phyloP scores from a whole-genome alignment of 1,140 invertebrate genomes.

The Drosophila rufa region DNA sequence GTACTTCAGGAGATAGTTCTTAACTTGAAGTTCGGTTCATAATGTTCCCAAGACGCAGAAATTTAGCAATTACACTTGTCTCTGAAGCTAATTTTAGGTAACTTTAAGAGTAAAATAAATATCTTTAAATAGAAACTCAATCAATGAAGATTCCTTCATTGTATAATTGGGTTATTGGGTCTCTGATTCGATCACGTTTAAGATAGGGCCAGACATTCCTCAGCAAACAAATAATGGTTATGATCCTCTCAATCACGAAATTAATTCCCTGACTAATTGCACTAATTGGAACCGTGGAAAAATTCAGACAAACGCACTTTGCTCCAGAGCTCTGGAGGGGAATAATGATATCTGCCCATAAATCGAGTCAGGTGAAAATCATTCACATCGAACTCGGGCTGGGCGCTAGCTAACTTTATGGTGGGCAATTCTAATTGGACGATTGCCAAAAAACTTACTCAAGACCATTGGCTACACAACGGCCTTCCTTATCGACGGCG shows the following conservation, averaged over 20 bases:
- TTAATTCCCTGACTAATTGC: slow-evolving; percentile 40
- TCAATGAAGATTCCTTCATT: slow-evolving; percentile 3
- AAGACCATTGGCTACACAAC: slow-evolving; percentile 40
- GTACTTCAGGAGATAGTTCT: background rate
- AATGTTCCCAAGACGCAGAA: slow-evolving; percentile 17
- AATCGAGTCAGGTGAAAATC: slow-evolving; percentile 47
- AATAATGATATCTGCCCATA: slow-evolving; percentile 22
- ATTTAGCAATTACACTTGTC: slow-evolving; percentile 8
- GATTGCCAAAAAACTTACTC: slow-evolving; percentile 51
- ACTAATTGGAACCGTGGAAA: slow-evolving; percentile 38
- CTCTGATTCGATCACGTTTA: slow-evolving; percentile 41
- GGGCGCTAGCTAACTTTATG: slow-evolving; percentile 45
- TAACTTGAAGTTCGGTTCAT: background rate
- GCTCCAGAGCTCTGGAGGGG: background rate
- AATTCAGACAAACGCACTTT: slow-evolving; percentile 36
- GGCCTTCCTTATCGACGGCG: slow-evolving; percentile 44
- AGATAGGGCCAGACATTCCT: slow-evolving; percentile 44
- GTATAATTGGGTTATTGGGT: slow-evolving; percentile 15
- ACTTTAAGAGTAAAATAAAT: background rate
- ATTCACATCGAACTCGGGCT: slow-evolving; percentile 18
- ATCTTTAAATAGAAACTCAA: background rate
- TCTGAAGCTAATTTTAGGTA: slow-evolving; percentile 13
- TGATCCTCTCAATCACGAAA: background rate
- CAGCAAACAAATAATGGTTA: slow-evolving; percentile 14
- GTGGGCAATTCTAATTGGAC: slow-evolving; percentile 48